Evolutionary conservation across 2,113 vertebrate species (phyloP), one percentile per base, ranked within the genome.

Genomic region (Apodemus speciosus): DNA sequence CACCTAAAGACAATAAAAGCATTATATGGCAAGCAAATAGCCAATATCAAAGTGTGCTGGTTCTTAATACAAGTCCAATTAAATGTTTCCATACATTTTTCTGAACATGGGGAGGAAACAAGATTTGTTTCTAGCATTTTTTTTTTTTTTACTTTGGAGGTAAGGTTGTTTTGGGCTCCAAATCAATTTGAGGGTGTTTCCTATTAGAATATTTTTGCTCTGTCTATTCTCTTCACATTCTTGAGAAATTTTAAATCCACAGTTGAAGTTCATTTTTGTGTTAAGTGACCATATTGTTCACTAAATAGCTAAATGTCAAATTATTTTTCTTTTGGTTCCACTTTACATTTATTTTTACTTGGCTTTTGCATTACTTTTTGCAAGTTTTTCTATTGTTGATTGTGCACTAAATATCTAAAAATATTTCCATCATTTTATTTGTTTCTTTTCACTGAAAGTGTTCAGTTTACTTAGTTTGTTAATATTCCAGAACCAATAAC

Each of bases 401-500:
- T 85, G 20, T 9, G 43, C n/a, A n/a, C 83, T 43, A 53, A 85
- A 85, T 85, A 72, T 79, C 89, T 93, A 40, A 30, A 95, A 96
- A 80, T 93, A 91, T 85, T 90, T 66, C 27, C 32, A 85, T 80
- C 14, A 73, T 89, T 94, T 88, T 53, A 64, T 53, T 43, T 80
- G 5, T 66, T 66, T 77, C 6, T 87, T 86, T 93, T 76, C 60
- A 85, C 62, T 81, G 46, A 91, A 89, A 91, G 23, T 95, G 80
- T 93, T 95, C 40, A 85, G 16, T 20, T 95, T 95, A 84, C 75
- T 92, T 89, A 92, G 85, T 94, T n/a, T 80, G 53, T 75, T 85
- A 71, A 60, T 43, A 95, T 51, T 81, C 89, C 91, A 92, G 60
- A 91, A 77, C 71, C 89, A 96, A 91, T 95, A 94, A 88, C 71